These are phyloP conservation scores for Phoxinus dragarum DNA, from an alignment of 2,797 vertebrate species.

Conservation along the genomic window DNA sequence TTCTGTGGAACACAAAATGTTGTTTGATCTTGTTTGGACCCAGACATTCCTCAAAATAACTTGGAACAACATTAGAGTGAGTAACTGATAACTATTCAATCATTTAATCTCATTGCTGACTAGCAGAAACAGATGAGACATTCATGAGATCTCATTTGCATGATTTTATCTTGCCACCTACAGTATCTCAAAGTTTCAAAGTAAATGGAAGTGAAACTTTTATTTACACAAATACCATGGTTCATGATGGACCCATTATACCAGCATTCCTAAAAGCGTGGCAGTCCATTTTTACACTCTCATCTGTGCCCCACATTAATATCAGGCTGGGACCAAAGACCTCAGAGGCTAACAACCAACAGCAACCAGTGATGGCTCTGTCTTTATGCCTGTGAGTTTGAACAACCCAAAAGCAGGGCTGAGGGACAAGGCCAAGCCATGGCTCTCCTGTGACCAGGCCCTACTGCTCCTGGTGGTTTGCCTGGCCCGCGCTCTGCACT, in stretches of 20 bases:
- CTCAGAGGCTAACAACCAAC: slow-evolving; percentile 17
- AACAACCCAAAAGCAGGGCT: slow-evolving; percentile 22
- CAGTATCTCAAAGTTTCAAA: slow-evolving; percentile 12
- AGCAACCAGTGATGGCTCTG: slow-evolving; percentile 1
- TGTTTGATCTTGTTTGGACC: neutral
- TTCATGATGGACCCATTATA: slow-evolving; percentile 21
- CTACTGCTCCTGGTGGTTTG: slow-evolving; percentile 62
- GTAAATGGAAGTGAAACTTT: slow-evolving; percentile 22
- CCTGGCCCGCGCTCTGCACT: slow-evolving; percentile 50
- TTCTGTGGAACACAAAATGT: neutral
- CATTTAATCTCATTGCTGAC: neutral
- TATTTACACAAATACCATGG: slow-evolving; percentile 18
- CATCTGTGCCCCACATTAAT: slow-evolving; percentile 13
- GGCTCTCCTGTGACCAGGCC: slow-evolving; percentile 59
- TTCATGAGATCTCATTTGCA: neutral
- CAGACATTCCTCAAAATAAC: neutral
- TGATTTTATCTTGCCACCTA: neutral
- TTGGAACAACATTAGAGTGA: neutral
- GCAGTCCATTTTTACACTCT: slow-evolving; percentile 25
- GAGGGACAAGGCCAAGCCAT: slow-evolving; percentile 47
- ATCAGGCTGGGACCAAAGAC: slow-evolving; percentile 13
- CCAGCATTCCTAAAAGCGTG: slow-evolving; percentile 8
- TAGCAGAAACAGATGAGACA: neutral
- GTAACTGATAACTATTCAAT: no score
- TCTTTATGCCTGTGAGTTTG: slow-evolving; percentile 14